Base-by-base conservation (phyloP, 2,888 invertebrate species). In the Galerucella nymphaeae region DNA sequence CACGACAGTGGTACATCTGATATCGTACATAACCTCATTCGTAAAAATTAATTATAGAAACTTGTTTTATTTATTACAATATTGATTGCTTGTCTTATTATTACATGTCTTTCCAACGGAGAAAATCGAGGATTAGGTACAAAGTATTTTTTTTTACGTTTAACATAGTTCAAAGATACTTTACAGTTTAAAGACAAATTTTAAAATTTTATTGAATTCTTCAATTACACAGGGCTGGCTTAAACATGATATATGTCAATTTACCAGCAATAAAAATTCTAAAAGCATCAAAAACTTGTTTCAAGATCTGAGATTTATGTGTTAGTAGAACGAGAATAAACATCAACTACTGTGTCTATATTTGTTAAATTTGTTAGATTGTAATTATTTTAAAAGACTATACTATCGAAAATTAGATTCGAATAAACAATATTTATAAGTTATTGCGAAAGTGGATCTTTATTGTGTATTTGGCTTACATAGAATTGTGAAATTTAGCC, bases 321-420 rank as follows among this genome's bases (percentile, higher is more conserved):
- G 67, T 67, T 38, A 67, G 67, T 67, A 50, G 67, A 67, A 67
- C 67, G 16, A 59, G 23, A 23, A 59, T 67, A 42, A 61, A 67
- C 30, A 58, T 30, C 20, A 11, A 23, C 11, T 58, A 50, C 13
- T n/a, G 10, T 38, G 42, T 53, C 59, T 59, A 42, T 67, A 30
- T 67, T 67, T 67, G 67, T 67, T 23, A 8, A 16, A 48, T 16
- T 67, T 38, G 23, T 67, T 67, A 67, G 67, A 59, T 67, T 30
- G 16, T 13, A 65, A 50, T 55, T 65, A 41, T 67, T 59, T 18
- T 53, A 42, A 66, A 58, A 58, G 58, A 58, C 58, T 42, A 8
- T 2, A 14, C 8, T 48, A 48, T 14, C 59, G 59, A 59, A 59
- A 59, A 59, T 58, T 14, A 14, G n/a, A 58, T 38, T 48, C 48